Conservation (phyloP, 2,797 vertebrate species). For the Geotrypetes seraphini region DNA sequence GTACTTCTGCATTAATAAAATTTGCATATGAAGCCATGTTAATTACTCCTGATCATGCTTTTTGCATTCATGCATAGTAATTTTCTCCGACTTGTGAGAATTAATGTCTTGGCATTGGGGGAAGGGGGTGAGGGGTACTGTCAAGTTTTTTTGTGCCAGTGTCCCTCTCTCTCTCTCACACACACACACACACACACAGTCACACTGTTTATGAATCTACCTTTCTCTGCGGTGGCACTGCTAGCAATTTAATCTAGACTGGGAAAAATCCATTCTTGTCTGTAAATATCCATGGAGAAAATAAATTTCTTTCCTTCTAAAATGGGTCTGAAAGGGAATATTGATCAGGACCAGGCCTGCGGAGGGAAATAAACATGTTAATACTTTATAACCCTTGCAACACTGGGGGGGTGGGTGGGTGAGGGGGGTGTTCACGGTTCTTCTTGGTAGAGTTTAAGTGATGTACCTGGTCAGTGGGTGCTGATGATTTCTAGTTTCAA, state of each 20-base stretch:
- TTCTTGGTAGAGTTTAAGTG: fast-evolving
- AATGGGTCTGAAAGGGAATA: too few species aligned
- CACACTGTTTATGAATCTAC: slow-evolving; percentile 43
- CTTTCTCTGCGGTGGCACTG: too few species aligned
- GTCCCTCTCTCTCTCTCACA: slow-evolving; percentile 55
- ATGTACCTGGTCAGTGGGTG: too few species aligned
- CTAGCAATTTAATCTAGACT: too few species aligned
- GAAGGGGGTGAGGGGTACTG: slow-evolving; percentile 47
- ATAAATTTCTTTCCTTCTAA: too few species aligned
- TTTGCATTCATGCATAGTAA: slow-evolving; percentile 99
- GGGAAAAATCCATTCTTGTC: too few species aligned
- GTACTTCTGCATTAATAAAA: slow-evolving; percentile 99
- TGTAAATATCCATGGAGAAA: too few species aligned
- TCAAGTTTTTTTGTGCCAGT: slow-evolving; percentile 55
- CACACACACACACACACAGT: slow-evolving; percentile 32
- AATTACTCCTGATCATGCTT: slow-evolving; percentile 99
- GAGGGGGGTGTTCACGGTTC: background rate
- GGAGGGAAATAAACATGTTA: too few species aligned
- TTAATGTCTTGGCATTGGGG: slow-evolving; percentile 90
- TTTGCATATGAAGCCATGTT: slow-evolving; percentile 99
- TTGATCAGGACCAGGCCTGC: too few species aligned
- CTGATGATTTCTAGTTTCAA: too few species aligned
- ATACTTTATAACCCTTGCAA: too few species aligned
- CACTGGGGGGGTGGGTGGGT: too few species aligned
- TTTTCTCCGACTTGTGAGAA: slow-evolving; percentile 98